Base-by-base conservation (phyloP, 1,140 invertebrate genomes). In the Lepidostoma basale region DNA sequence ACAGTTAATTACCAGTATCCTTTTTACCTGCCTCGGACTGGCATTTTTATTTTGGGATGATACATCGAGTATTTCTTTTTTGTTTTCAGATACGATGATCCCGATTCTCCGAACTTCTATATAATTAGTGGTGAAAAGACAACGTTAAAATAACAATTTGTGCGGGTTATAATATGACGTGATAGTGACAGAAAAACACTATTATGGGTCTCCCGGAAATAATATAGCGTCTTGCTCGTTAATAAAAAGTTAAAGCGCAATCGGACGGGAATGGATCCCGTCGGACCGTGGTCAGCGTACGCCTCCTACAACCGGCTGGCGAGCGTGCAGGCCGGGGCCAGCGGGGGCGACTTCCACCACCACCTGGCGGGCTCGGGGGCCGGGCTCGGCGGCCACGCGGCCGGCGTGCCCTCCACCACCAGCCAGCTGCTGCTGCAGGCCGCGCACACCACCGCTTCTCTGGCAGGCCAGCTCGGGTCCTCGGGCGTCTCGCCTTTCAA, bases 211-310 rank as follows among this genome's bases (percentile, higher is more conserved):
- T 52, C 12, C 45, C 62, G 30, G 25, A 25, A 65, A 56, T 65
- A 33, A 56, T 65, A 33, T 65, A 65, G 59, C 59, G 44, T 28
- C 23, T 40, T 40, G 16, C 10, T 30, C 2, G 40, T 45, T 23
- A 28, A 62, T 14, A 62, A 44, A 45, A 39, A 62, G 3, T 26
- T 10, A 45, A 44, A 44, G 16, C 10, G 33, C 42, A 64, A 63
- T 40, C 33, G 40, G 45, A 8, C 54, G 79, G 80, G 80, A 79
- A 91, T 91, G 89, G 90, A 91, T 88, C 89, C 90, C 77, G 88
- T 89, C 80, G 89, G 88, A 83, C 88, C 90, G 83, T 91, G 90
- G 90, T 87, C 85, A 77, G 85, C 85, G 77, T 89, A 89, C 78
- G 84, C 88, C 75, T 87, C 88, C 52, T 90, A 90, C 85, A 90